Conservation (phyloP, 2,888 invertebrate species). For the Rhimphoctona megacephalus region DNA sequence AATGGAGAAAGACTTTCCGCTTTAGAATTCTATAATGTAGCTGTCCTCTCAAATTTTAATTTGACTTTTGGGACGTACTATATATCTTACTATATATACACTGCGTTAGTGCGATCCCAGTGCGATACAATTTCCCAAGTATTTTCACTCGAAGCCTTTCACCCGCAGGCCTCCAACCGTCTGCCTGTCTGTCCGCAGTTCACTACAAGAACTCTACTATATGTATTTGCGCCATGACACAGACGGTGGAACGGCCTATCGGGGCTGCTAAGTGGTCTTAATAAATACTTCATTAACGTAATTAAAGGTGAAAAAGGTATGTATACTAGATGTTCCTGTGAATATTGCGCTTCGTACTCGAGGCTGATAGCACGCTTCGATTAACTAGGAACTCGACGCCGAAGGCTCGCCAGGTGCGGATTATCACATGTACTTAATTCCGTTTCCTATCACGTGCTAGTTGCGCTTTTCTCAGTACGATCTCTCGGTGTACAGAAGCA, state of each 20-base stretch:
- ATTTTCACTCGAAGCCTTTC: conserved; percentile 52
- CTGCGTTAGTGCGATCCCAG: conserved; percentile 28
- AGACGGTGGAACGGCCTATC: conserved; percentile 34
- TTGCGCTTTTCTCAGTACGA: background rate
- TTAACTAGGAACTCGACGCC: conserved; percentile 43
- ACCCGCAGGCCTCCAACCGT: conserved; percentile 42
- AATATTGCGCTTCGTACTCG: conserved; percentile 7
- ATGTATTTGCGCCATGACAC: conserved; percentile 13
- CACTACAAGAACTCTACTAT: background rate
- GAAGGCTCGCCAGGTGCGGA: conserved; percentile 54
- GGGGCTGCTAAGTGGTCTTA: conserved; percentile 59
- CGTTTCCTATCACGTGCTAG: conserved; percentile 7
- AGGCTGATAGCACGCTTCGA: conserved; percentile 57
- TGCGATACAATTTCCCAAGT: conserved; percentile 54
- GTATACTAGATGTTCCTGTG: conserved; percentile 32
- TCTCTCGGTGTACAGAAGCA: background rate
- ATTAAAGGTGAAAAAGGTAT: conserved; percentile 57
- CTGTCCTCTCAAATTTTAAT: background rate
- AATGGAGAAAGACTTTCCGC: background rate
- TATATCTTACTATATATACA: conserved; percentile 20
- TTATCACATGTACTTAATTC: conserved; percentile 33
- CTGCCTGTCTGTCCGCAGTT: conserved; percentile 38
- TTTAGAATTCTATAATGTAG: background rate
- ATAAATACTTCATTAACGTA: conserved; percentile 63
- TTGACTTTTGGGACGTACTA: background rate